Evolutionary conservation across 1,140 invertebrate species (phyloP).

Genomic region (Leptopilina boulardi): DNA sequence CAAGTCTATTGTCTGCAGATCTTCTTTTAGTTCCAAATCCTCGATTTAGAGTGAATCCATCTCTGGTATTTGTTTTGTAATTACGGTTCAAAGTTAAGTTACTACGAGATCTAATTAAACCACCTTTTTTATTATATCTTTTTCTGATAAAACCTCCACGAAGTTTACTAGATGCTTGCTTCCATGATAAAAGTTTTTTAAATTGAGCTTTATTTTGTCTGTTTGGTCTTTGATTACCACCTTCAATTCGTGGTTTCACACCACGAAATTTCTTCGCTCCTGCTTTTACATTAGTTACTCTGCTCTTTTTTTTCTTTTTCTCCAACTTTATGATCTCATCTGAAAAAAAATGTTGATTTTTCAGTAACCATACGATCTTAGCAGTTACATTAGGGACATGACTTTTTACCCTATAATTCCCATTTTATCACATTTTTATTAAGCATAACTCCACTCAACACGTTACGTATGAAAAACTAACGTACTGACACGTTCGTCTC

Average conservation of each 20-base stretch:
- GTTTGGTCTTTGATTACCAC: slow-evolving; percentile 17
- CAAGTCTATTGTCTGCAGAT: slow-evolving; percentile 53
- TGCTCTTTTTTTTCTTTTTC: slow-evolving; percentile 71
- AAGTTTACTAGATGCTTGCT: slow-evolving; percentile 45
- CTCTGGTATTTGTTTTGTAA: slow-evolving; percentile 52
- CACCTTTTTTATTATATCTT: slow-evolving; percentile 61
- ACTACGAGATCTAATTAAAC: slow-evolving; percentile 58
- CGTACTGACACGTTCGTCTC: too few relatives aligned
- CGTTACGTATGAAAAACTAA: too few relatives aligned
- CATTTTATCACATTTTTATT: too few relatives aligned
- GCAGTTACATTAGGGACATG: slow-evolving; percentile 56
- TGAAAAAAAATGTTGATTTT: slow-evolving; percentile 71
- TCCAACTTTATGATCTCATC: slow-evolving; percentile 76
- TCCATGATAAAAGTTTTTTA: slow-evolving; percentile 37
- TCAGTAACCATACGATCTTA: slow-evolving; percentile 66
- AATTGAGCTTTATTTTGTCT: slow-evolving; percentile 38
- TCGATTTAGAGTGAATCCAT: slow-evolving; percentile 37
- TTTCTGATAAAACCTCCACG: slow-evolving; percentile 66
- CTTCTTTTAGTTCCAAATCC: slow-evolving; percentile 40
- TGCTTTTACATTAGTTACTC: slow-evolving; percentile 38
- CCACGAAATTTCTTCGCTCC: slow-evolving; percentile 47
- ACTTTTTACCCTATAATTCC: too few relatives aligned
- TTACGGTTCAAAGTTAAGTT: slow-evolving; percentile 58
- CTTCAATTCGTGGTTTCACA: slow-evolving; percentile 38
- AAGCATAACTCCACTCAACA: too few relatives aligned